Base-by-base conservation (phyloP, 2,888 invertebrate genomes). In the Carterocephalus palaemon region DNA sequence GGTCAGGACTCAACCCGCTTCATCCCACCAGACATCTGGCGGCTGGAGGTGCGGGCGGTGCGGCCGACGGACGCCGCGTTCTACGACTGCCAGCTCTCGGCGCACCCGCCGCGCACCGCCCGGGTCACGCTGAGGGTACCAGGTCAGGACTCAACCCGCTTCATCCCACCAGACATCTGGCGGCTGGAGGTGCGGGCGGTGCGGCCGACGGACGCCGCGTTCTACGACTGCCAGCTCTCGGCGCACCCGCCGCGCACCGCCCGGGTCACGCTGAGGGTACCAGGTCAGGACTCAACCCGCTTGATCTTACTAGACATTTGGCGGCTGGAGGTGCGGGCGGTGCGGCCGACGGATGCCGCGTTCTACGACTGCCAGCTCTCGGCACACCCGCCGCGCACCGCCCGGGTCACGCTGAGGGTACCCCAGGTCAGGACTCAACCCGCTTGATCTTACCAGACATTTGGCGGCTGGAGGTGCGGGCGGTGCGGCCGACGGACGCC, bases 21-120 rank as follows among this genome's bases (percentile, higher is more conserved):
- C 15, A 84, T 86, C 33, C 85, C 85, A 0, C 86, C 86, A 24
- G 86, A 86, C 52, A 84, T 83, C 41, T 86, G 86, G 86, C 63
- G 86, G 47, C 49, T 86, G 23, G 78, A 85, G 48, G 67, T 86
- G 6, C 70, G 61, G 40, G 74, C 77, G 47, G 84, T 86, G n/a
- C 67, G 81, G 9, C 76, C 84, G 0, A 62, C 80, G 0, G 85
- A 86, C 45, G 85, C 81, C 1, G 82, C 85, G 0, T 67, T 72
- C 52, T 86, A 86, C 46, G 86, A 86, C 59, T 86, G 86, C 28
- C 86, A 86, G 52, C 60, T 86, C 45, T 84, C 85, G 4, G 85
- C 85, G 0, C 85, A 86, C 41, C 86, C 86, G 1, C 86, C 85
- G 0, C 60, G 84, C 0, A 82, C 85, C 1, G 85, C 86, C 0